Evolutionary conservation across 2,888 invertebrate genomes (phyloP), one percentile per base, ranked within the genome.

Genomic region (Mythimna impura): DNA sequence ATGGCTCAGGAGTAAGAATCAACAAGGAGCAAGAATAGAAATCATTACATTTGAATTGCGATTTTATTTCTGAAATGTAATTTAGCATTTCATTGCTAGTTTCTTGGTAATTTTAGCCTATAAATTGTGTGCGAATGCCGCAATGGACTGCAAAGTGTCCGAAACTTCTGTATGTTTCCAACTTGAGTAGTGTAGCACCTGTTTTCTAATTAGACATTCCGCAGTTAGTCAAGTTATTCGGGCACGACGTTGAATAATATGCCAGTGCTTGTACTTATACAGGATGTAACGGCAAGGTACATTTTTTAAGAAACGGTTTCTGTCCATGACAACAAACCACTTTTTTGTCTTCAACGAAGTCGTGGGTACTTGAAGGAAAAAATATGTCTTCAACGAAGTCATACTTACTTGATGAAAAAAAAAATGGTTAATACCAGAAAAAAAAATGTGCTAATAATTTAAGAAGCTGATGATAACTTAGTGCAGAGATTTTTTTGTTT

Each of bases 141-240:
- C 77, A 69, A 81, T 84, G 78, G 68, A 84, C 81, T 81, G 63
- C 55, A 30, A 81, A 84, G 60, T 73, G 77, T 81, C 73, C 68
- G 61, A 83, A 83, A 81, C 67, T 83, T 80, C 76, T 71, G 84
- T 80, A 61, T 69, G 57, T 60, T 81, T 78, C 82, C 74, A 69
- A 76, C 70, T 81, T 67, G 82, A 81, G 77, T 81, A 67, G 84
- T 81, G 81, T 76, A 72, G 66, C 81, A 84, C 81, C 81, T 84
- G 81, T 81, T 81, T 71, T 72, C 69, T 81, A 81, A 81, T 81
- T 81, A 81, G 84, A 81, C 81, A 81, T 84, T 84, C 81, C 84
- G 40, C 65, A 72, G 81, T 81, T 67, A 76, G 70, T 84, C 69
- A 72, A 81, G 81, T 73, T 84, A 81, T 81, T 81, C 61, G 62